phyloP scores from a whole-genome alignment of 2,888 invertebrate genomes.

The Andricus quercusramuli region DNA sequence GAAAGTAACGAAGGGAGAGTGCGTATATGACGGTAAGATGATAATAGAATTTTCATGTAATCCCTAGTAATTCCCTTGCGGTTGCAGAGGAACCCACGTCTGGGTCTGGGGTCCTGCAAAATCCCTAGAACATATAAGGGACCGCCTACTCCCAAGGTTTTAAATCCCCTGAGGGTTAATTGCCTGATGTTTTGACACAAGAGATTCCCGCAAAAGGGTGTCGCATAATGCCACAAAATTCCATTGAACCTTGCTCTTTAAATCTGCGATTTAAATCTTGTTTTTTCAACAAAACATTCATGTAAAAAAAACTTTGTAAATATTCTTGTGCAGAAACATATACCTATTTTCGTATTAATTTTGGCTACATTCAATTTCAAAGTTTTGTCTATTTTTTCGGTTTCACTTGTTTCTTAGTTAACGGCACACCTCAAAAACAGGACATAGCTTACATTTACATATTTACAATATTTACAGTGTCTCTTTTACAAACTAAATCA shows the following conservation, averaged over 20 bases:
- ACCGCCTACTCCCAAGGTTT: constrained; percentile 62
- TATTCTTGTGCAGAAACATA: not conserved
- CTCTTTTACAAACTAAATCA: no score
- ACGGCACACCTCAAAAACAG: no score
- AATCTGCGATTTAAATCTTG: not conserved
- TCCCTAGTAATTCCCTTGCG: constrained; percentile 77
- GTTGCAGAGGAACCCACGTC: constrained; percentile 66
- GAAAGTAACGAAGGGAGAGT: not conserved
- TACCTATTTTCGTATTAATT: not conserved
- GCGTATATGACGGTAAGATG: constrained; percentile 62
- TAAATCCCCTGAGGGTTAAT: constrained; percentile 77
- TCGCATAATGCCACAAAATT: not conserved
- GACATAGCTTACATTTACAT: no score
- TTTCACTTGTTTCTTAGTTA: no score
- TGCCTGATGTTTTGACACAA: constrained; percentile 76
- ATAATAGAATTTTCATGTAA: constrained; percentile 77
- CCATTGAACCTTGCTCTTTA: not conserved
- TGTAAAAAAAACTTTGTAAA: not conserved
- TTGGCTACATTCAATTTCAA: not conserved
- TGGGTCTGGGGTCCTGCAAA: constrained; percentile 51
- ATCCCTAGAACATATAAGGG: constrained; percentile 59
- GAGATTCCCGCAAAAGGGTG: constrained; percentile 51
- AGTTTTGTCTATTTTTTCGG: no score
- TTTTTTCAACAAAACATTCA: not conserved
- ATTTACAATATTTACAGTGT: no score